phyloP scores from a whole-genome alignment of 2,888 invertebrate genomes.

The Pachymerium ferrugineum region DNA sequence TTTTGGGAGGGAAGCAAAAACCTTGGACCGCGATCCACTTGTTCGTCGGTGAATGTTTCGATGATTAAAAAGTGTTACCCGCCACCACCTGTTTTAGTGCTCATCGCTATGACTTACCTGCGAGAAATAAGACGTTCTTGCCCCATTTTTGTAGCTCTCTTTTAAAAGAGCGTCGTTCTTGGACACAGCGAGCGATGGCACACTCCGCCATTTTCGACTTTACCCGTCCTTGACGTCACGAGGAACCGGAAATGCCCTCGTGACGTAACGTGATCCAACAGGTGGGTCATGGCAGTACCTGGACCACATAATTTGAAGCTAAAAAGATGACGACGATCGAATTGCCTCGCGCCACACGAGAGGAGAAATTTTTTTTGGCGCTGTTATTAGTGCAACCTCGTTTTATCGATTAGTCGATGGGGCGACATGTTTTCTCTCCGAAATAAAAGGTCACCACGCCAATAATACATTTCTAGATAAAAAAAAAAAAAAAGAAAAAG shows the following conservation, averaged over 20 bases:
- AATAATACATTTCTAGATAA: background rate
- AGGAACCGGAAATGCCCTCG: slow-evolving; percentile 34
- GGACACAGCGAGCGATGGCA: slow-evolving; percentile 37
- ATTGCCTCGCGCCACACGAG: slow-evolving; percentile 10
- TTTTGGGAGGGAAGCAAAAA: slow-evolving; percentile 24
- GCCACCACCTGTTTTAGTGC: background rate
- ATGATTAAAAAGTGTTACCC: background rate
- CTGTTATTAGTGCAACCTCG: slow-evolving; percentile 19
- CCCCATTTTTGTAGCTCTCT: slow-evolving; percentile 49
- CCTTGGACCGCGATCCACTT: slow-evolving; percentile 19
- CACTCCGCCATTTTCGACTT: slow-evolving; percentile 38
- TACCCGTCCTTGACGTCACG: slow-evolving; percentile 34
- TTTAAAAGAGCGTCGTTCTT: slow-evolving; percentile 42
- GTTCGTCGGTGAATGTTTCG: background rate
- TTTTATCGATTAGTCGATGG: slow-evolving; percentile 22
- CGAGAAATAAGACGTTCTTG: slow-evolving; percentile 44
- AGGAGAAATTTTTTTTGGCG: slow-evolving; percentile 15
- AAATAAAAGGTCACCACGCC: slow-evolving; percentile 14
- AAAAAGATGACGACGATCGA: slow-evolving; percentile 27
- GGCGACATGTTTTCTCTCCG: slow-evolving; percentile 20
- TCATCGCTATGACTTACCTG: slow-evolving; percentile 36
- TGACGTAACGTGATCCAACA: slow-evolving; percentile 34
- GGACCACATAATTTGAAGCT: slow-evolving; percentile 25
- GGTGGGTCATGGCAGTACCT: slow-evolving; percentile 34
- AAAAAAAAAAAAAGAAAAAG: background rate